These are phyloP conservation scores for Trissoscelio sp. DNA, from an alignment of 2,888 invertebrate genomes.

Conservation along the genomic window DNA sequence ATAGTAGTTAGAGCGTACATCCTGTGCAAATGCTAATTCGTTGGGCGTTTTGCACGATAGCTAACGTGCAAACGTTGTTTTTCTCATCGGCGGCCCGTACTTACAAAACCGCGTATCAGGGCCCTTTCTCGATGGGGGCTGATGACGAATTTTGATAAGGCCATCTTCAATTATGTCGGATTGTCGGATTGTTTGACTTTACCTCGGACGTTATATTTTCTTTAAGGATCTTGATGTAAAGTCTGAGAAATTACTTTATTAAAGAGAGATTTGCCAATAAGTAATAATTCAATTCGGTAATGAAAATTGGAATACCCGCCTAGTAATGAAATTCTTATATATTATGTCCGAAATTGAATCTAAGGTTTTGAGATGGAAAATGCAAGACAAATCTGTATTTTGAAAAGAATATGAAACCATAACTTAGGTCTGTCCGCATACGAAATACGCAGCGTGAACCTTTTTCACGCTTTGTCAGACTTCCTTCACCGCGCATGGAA, in stretches of 20 bases:
- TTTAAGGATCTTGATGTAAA: background rate
- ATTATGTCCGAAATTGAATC: too few species aligned
- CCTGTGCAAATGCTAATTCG: slow-evolving; percentile 83
- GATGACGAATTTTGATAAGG: slow-evolving; percentile 55
- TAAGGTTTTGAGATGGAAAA: too few species aligned
- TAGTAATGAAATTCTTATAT: too few species aligned
- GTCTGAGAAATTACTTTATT: slow-evolving; percentile 22
- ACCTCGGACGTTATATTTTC: slow-evolving; percentile 31
- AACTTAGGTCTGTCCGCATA: slow-evolving; percentile 24
- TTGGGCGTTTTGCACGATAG: slow-evolving; percentile 72
- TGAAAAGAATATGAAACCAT: slow-evolving; percentile 18
- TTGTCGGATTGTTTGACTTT: slow-evolving; percentile 53
- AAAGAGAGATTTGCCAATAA: background rate
- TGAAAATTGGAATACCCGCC: too few species aligned
- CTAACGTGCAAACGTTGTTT: slow-evolving; percentile 66
- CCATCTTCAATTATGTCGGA: slow-evolving; percentile 47
- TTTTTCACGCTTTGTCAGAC: slow-evolving; percentile 57
- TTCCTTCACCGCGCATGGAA: slow-evolving; percentile 78
- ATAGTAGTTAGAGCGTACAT: slow-evolving; percentile 84
- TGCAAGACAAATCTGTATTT: slow-evolving; percentile 4
- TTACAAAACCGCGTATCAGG: slow-evolving; percentile 54
- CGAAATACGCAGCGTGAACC: slow-evolving; percentile 14
- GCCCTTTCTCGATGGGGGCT: slow-evolving; percentile 28
- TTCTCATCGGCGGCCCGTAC: slow-evolving; percentile 61
- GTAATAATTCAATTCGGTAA: too few species aligned